Evolutionary conservation across 2,797 vertebrate genomes (phyloP), one percentile per base, ranked within the genome.

Genomic region (Ceryle rudis): DNA sequence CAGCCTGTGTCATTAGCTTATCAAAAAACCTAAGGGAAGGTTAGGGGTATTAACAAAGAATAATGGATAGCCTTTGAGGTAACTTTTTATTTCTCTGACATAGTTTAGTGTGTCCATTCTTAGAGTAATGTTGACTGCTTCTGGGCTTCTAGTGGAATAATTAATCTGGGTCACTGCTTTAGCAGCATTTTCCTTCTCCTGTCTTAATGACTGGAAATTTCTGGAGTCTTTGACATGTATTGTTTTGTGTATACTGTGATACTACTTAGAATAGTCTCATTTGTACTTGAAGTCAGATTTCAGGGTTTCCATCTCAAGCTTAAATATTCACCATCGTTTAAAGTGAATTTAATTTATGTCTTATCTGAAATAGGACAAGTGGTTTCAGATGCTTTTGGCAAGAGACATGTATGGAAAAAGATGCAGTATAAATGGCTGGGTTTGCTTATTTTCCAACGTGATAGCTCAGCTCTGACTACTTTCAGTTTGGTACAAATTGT

Each of bases 231-330:
- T 75, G 69, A n/a, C 51, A 25, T 0, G 0, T 67, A 28, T 47
- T 93, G 35, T 93, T 90, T 75, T 62, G 6, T 41, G 69, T 65
- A 28, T 49, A n/a, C 37, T 67, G 17, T 62, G 69, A 44, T 86
- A 80, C 47, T 66, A 14, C 47, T 77, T 58, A 55, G 10, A 47
- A 85, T 70, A 73, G 51, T 66, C 61, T 70, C 11, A 31, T 90
- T 71, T 92, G 74, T 73, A 80, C 28, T 72, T 71, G 84, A 94
- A 91, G 77, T 87, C 47, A 85, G 54, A 91, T 82, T 92, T 92
- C 82, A 82, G 92, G 79, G 78, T 73, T 91, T 86, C 92, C 31
- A 44, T 70, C 49, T 39, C 10, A 5, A 90, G 26, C 62, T 64
- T 81, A 85, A 77, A 52, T 94, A 86, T 74, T 60, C 21, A 25